These are phyloP conservation scores for Anastatus disparis DNA, from an alignment of 1,140 invertebrate genomes.

Conservation along the genomic window DNA sequence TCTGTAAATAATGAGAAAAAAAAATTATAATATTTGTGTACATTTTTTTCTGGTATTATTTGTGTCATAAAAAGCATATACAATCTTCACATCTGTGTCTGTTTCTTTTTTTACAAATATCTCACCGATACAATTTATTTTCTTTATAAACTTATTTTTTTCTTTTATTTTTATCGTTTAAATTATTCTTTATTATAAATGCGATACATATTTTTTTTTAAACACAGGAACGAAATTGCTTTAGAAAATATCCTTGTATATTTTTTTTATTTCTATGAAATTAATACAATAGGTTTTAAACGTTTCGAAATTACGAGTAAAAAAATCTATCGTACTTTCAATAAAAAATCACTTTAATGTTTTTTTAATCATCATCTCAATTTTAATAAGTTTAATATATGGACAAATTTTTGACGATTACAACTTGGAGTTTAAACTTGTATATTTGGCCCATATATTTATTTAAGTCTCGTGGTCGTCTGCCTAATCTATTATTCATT, in stretches of 20 bases:
- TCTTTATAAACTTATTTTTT: not conserved
- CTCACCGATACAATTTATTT: not conserved
- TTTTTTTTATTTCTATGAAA: not conserved
- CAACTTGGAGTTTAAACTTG: constrained; percentile 3
- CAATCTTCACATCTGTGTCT: not conserved
- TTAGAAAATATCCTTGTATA: not conserved
- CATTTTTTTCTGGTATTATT: constrained; percentile 22
- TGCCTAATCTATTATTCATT: not conserved
- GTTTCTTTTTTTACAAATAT: constrained; percentile 5
- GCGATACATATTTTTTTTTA: too few relatives aligned
- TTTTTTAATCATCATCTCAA: not conserved
- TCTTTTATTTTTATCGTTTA: not conserved
- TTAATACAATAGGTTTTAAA: too few relatives aligned
- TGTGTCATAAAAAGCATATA: constrained; percentile 22
- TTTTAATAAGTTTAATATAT: not conserved
- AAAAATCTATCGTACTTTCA: constrained; percentile 14
- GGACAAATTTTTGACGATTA: not conserved
- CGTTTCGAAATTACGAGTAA: not conserved
- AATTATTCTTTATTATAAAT: too few relatives aligned
- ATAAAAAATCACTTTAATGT: not conserved
- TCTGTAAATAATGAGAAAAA: constrained; percentile 28
- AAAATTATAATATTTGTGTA: constrained; percentile 10
- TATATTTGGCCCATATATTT: not conserved
- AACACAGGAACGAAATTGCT: not conserved
- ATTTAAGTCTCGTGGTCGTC: not conserved